phyloP scores from a whole-genome alignment of 2,797 vertebrate genomes.

The Liasis olivaceus region DNA sequence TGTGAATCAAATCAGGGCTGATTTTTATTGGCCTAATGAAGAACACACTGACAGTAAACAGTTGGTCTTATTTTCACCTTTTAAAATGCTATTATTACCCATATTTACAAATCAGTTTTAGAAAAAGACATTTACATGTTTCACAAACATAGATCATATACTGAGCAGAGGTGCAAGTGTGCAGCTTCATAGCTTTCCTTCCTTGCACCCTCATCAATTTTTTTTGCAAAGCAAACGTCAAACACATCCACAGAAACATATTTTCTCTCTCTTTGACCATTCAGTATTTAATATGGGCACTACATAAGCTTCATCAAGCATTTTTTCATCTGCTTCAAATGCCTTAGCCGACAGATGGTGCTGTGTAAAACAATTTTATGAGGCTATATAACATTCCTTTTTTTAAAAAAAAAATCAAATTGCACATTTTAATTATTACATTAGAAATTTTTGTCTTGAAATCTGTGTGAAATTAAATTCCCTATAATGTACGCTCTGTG shows the following conservation, averaged over 20 bases:
- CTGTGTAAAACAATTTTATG: conserved; percentile 72
- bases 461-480: conserved; percentile 58
- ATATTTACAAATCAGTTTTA: neutral
- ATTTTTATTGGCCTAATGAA: neutral
- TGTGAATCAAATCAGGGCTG: neutral
- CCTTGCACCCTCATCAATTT: neutral
- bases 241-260: neutral
- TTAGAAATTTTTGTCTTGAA: conserved; percentile 38
- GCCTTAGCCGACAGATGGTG: conserved; percentile 74
- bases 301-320: conserved; percentile 60
- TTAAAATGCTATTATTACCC: neutral
- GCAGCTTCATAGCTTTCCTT: neutral
- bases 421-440: conserved; percentile 64
- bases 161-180: neutral
- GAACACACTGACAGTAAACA: neutral
- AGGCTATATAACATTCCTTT: conserved; percentile 48
- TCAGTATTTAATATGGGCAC: conserved; percentile 44
- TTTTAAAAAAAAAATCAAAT: conserved; percentile 52
- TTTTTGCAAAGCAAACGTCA: neutral
- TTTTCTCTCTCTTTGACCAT: conserved; percentile 39
- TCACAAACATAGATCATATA: neutral
- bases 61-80: neutral
- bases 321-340: conserved; percentile 69
- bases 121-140: neutral
- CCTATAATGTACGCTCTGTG: conserved; percentile 53